Conservation (phyloP, 2,888 invertebrate genomes). For the Archips crataeganus region DNA sequence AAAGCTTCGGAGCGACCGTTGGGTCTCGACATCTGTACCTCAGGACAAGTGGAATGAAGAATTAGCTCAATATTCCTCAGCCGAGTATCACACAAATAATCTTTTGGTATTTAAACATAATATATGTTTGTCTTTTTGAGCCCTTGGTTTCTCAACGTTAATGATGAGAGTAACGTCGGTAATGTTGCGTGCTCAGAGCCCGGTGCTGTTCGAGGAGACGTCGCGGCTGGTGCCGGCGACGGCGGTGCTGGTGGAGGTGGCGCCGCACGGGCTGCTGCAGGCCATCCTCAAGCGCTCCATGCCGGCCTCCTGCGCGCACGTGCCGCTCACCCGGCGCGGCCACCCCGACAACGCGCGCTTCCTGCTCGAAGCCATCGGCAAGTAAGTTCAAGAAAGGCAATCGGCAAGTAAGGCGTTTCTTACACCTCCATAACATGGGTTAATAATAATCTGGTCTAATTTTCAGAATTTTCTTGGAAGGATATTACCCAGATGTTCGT, state of each 20-base stretch:
- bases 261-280: slow-evolving; percentile 95
- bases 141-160: background rate
- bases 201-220: slow-evolving; percentile 93
- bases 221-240: slow-evolving; percentile 90
- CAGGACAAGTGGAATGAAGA: slow-evolving; percentile 60
- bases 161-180: background rate
- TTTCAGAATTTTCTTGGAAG: slow-evolving; percentile 89
- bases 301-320: slow-evolving; percentile 85
- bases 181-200: slow-evolving; percentile 74
- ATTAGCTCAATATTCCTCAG: slow-evolving; percentile 86
- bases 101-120: slow-evolving; percentile 81
- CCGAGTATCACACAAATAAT: slow-evolving; percentile 95
- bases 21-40: slow-evolving; percentile 93
- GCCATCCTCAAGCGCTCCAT: slow-evolving; percentile 93
- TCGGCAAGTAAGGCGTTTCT: background rate
- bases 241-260: slow-evolving; percentile 94
- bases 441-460: slow-evolving; percentile 57
- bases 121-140: background rate
- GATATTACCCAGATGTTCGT: slow-evolving; percentile 88
- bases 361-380: slow-evolving; percentile 87
- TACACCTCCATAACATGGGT: background rate
- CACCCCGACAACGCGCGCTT: slow-evolving; percentile 86
- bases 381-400: slow-evolving; percentile 73
- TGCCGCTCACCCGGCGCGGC: slow-evolving; percentile 90
- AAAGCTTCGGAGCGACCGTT: slow-evolving; percentile 88